Conservation (phyloP, 1,140 invertebrate genomes). For the Scaptomyza graminum region DNA sequence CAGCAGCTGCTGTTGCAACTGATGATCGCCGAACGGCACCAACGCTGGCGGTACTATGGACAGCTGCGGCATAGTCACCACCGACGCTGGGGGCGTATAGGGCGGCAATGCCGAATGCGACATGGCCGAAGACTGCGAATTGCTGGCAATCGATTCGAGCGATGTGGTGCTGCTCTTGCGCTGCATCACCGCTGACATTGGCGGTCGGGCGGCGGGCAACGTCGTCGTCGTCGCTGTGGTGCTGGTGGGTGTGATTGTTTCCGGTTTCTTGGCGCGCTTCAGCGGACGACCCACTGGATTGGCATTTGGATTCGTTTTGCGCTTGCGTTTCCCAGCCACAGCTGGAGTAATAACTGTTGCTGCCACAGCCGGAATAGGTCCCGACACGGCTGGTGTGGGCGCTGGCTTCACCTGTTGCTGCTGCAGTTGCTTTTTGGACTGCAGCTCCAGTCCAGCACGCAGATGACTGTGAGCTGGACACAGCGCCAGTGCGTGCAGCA, state of each 20-base stretch:
- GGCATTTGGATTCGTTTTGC: constrained; percentile 56
- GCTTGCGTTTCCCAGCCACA: constrained; percentile 56
- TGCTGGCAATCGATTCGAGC: constrained; percentile 79
- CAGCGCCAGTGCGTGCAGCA: constrained; percentile 92
- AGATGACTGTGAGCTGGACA: constrained; percentile 89
- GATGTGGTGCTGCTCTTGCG: constrained; percentile 80
- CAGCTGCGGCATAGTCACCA: constrained; percentile 28
- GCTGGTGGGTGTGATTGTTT: constrained; percentile 9
- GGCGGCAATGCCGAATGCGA: constrained; percentile 59
- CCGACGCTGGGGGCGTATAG: constrained; percentile 37
- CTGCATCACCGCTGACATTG: constrained; percentile 60
- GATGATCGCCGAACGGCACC: constrained; percentile 70
- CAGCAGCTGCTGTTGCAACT: constrained; percentile 28
- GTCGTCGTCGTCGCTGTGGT: background rate
- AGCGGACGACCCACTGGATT: constrained; percentile 70
- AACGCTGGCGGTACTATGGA: constrained; percentile 67
- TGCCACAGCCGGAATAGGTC: background rate
- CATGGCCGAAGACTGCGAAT: constrained; percentile 72
- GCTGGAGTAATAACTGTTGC: background rate
- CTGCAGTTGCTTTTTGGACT: constrained; percentile 31
- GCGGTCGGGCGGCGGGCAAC: constrained; percentile 22
- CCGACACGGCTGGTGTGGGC: constrained; percentile 13
- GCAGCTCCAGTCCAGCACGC: constrained; percentile 47
- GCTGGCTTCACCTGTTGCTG: constrained; percentile 5
- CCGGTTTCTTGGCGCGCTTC: constrained; percentile 65